Evolutionary conservation across 2,797 vertebrate genomes (phyloP), one percentile per base, ranked within the genome.

Genomic region (Stomatorhinus walkeri): DNA sequence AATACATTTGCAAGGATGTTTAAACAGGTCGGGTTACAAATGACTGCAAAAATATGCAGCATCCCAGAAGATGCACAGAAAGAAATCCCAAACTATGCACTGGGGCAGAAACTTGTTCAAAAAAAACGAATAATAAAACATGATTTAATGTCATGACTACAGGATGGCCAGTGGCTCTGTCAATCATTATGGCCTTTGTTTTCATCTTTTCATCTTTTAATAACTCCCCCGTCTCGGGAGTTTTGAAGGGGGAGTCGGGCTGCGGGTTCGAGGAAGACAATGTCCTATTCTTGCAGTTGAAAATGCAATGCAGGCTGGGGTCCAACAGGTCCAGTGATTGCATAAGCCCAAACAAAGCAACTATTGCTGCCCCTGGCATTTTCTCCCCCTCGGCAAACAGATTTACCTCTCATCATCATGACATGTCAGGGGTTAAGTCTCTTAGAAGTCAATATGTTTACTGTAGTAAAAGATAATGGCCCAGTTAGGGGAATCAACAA

Each of bases 271-370:
- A 91, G 88, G 91, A 92, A 94, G 91, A 94, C 92, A 93, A 92
- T 90, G 92, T 92, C 90, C 91, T 92, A 92, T 94, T 94, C 91
- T 93, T 92, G 89, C 87, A 90, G 88, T 85, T 88, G 87, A 83
- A 94, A 94, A 93, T 94, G 93, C 92, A 91, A 93, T 93, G 91
- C 93, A 94, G 92, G 93, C 91, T 91, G 89, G n/a, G 12, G 8
- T 94, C 93, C 94, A 95, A 94, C 94, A 94, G 92, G 95, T 95
- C 93, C 91, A 91, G 91, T 86, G 90, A 90, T 93, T 94, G 91
- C 93, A 92, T 93, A 93, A 94, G 90, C 90, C 56, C 89, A 94
- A 92, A 94, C 94, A 94, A 94, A 94, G 93, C 92, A 93, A 92
- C 90, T 92, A 92, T 92, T 93, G 93, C 93, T 92, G 90, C 79